phyloP scores from a whole-genome alignment of 2,797 vertebrate genomes.

The Hypotaenidia okinawae region DNA sequence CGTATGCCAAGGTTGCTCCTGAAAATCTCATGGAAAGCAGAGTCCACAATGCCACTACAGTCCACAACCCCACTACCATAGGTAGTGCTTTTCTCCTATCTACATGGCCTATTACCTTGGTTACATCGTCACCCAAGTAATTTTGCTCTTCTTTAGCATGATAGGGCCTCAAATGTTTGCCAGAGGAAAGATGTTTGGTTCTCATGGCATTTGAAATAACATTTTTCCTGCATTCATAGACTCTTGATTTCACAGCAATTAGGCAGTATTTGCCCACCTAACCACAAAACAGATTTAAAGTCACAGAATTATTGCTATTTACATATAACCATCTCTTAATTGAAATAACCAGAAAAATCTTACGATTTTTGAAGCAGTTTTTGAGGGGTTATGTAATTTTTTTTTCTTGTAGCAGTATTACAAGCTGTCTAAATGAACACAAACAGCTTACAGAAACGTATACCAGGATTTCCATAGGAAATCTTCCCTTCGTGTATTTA shows the following conservation, averaged over 20 bases:
- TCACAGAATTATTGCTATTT: not conserved
- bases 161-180: not conserved
- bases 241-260: not conserved
- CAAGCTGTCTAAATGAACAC: not conserved
- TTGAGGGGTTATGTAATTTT: not conserved
- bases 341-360: not conserved
- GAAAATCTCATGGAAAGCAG: not conserved
- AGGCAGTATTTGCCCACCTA: not conserved
- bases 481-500: conserved; percentile 13
- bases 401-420: not conserved
- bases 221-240: not conserved
- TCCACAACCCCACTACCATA: not conserved
- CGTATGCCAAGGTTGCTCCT: not conserved
- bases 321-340: not conserved
- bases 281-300: not conserved
- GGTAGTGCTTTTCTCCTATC: not conserved
- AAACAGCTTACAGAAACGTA: not conserved
- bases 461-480: not conserved
- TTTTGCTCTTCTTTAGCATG: not conserved
- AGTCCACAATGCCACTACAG: not conserved
- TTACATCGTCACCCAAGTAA: not conserved
- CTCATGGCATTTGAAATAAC: not conserved
- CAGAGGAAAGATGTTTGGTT: not conserved
- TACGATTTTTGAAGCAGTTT: not conserved
- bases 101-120: not conserved